A percentile compares a stretch with the other conserved stretches of the same genome.
phyloP scores from a whole-genome alignment of 2,888 invertebrate species.

The Lasioglossum leucozonium region DNA sequence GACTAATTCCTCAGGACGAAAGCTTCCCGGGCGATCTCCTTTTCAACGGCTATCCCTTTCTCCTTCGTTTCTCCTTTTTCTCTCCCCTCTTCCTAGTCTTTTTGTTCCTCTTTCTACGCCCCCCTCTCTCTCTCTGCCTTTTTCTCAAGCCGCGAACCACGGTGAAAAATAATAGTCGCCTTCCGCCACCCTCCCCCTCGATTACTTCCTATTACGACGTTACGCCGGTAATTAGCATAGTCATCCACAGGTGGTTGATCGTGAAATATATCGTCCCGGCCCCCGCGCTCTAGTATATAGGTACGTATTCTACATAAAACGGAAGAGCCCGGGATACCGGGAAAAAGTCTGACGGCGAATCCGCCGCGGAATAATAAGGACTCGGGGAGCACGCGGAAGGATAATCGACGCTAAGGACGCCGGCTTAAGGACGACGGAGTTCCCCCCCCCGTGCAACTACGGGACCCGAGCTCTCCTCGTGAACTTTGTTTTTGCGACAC shows the following conservation, averaged over 20 bases:
- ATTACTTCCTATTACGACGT: constrained; percentile 69
- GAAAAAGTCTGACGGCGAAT: constrained; percentile 47
- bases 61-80: neutral
- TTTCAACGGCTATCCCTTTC: constrained; percentile 34
- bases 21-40: constrained; percentile 36
- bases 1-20: constrained; percentile 65
- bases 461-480: constrained; percentile 23
- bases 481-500: constrained; percentile 28
- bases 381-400: constrained; percentile 44
- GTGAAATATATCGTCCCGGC: constrained; percentile 68
- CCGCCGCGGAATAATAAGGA: constrained; percentile 55
- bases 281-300: constrained; percentile 38
- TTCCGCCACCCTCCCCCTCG: constrained; percentile 36
- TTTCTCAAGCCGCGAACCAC: constrained; percentile 24
- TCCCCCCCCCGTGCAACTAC: constrained; percentile 21
- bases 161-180: constrained; percentile 69
- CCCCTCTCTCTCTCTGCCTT: neutral
- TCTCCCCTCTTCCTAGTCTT: neutral
- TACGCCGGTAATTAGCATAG: constrained; percentile 73
- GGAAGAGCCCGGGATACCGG: constrained; percentile 26
- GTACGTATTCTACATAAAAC: constrained; percentile 36
- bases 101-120: neutral
- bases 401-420: constrained; percentile 56
- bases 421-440: constrained; percentile 42
- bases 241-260: constrained; percentile 76